A percentile compares a stretch with the other conserved stretches of the same genome.
Evolutionary conservation across 2,888 invertebrate genomes (phyloP).

Genomic region (Conomelus anceps): DNA sequence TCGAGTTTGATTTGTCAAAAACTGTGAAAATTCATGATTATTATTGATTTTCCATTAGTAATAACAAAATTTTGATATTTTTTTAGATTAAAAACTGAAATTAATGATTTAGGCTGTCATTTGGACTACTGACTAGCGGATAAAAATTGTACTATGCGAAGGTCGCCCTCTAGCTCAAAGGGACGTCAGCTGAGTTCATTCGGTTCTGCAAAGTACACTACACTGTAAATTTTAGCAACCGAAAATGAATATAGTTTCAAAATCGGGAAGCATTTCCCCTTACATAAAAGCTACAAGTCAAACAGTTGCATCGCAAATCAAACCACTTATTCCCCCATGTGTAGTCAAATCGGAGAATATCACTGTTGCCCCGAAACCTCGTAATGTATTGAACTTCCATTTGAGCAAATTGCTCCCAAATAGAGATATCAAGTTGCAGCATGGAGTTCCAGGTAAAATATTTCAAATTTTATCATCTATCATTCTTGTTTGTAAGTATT

Average conservation of each 20-base stretch:
- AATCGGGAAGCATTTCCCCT: constrained; percentile 57
- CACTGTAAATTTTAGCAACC: constrained; percentile 20
- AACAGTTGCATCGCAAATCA: constrained; percentile 60
- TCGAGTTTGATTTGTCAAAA: background rate
- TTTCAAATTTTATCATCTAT: constrained; percentile 28
- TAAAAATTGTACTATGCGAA: constrained; percentile 25
- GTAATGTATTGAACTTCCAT: constrained; percentile 46
- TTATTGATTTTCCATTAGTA: background rate
- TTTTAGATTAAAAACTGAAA: background rate
- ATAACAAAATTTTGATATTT: background rate
- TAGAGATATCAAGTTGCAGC: constrained; percentile 52
- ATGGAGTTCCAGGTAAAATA: constrained; percentile 53
- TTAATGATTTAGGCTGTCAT: background rate
- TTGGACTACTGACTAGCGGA: constrained; percentile 23
- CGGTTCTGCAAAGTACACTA: background rate
- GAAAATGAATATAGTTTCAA: constrained; percentile 59
- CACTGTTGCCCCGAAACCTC: constrained; percentile 36
- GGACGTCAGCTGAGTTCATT: constrained; percentile 22
- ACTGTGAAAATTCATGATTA: background rate
- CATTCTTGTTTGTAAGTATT: constrained; percentile 6
- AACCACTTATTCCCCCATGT: constrained; percentile 48
- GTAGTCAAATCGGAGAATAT: constrained; percentile 46
- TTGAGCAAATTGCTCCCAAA: constrained; percentile 54
- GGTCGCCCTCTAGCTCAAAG: constrained; percentile 20
- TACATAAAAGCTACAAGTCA: constrained; percentile 61